Base-by-base conservation (phyloP, 1,140 invertebrate species). In the Drosophila lini region DNA sequence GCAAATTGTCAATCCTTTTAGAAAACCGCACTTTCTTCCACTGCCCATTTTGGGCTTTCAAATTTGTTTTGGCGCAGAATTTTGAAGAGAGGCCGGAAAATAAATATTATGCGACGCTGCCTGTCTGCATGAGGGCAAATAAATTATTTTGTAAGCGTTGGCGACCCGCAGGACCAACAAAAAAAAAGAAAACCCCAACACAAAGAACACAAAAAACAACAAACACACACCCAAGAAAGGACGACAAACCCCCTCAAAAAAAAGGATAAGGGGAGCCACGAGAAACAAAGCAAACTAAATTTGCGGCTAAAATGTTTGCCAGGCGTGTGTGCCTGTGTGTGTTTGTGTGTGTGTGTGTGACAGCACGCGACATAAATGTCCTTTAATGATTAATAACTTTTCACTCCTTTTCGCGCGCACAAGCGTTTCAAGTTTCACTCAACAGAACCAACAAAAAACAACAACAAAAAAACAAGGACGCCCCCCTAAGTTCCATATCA, bases 301-400 rank as follows among this genome's bases (percentile, higher is more conserved):
- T 86, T 81, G 62, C 67, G 79, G 81, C 57, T 55, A 58, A 58
- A 58, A 58, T 74, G 69, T 75, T 45, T 59, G 34, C 25, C 38
- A 25, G 13, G 19, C 41, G 15, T 55, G 11, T 58, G 32, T 53
- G n/a, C 55, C 34, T 63, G 36, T 64, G 44, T 45, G 47, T 64
- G 44, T 52, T 41, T 45, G 40, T 47, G 19, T 19, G 63, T 45
- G 40, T 47, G 19, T 19, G 63, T 65, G 78, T 62, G 80, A 81
- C 74, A 85, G 65, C 67, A 76, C 55, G 75, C 83, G 76, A 88
- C 80, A 88, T 86, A 88, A 82, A 82, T 86, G 82, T 86, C 62
- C 71, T 77, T 82, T 74, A 86, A 86, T 86, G 82, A 86, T 88
- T 86, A 80, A 86, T 86, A 86, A 86, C 82, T 82, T 82, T 82